phyloP scores from a whole-genome alignment of 2,888 invertebrate genomes.

The Ophioninae sp. region DNA sequence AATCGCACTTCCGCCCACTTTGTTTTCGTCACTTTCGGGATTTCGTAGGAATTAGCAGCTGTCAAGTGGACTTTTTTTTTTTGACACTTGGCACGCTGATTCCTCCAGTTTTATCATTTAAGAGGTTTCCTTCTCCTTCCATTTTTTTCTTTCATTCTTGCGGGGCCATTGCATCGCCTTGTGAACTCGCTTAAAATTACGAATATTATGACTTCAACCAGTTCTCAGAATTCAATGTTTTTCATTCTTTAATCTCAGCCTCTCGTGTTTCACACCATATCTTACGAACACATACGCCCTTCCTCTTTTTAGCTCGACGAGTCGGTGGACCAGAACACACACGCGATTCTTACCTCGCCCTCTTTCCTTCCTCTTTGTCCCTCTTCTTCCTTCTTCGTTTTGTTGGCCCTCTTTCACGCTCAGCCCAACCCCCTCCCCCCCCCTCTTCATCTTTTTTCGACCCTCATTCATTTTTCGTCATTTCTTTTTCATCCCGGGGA shows the following conservation, averaged over 20 bases:
- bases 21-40: background rate
- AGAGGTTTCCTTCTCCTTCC: constrained; percentile 25
- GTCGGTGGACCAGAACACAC: background rate
- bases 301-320: constrained; percentile 45
- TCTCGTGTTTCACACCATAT: constrained; percentile 80
- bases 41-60: constrained; percentile 24
- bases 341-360: constrained; percentile 13
- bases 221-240: constrained; percentile 80
- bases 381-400: constrained; percentile 31
- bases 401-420: constrained; percentile 5
- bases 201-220: constrained; percentile 79
- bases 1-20: too few species aligned
- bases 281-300: constrained; percentile 68
- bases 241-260: constrained; percentile 80
- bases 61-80: constrained; percentile 40
- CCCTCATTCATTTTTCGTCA: too few species aligned
- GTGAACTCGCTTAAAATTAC: constrained; percentile 76
- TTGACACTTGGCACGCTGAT: constrained; percentile 51
- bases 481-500: too few species aligned
- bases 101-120: constrained; percentile 55
- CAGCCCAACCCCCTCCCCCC: constrained; percentile 10
- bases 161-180: constrained; percentile 40
- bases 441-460: constrained; percentile 2
- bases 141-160: constrained; percentile 12
- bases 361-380: constrained; percentile 43